Evolutionary conservation across 2,113 vertebrate genomes (phyloP), one percentile per base, ranked within the genome.

Genomic region (Riparia riparia): DNA sequence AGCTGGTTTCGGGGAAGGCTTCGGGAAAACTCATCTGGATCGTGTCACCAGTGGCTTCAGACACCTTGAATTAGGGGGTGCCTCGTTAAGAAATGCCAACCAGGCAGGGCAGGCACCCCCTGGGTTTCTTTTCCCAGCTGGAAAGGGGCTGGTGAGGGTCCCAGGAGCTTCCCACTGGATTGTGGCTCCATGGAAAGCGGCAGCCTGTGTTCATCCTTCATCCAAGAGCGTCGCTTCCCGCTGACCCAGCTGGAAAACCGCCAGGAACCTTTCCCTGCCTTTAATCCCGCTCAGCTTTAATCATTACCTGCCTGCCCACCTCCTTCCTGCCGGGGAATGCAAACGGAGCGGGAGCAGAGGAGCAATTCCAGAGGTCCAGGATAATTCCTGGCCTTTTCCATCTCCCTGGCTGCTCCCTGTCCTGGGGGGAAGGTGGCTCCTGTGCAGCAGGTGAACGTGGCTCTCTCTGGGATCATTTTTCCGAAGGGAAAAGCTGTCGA

Each of bases 221-320:
- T 8, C 86, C 79, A 2, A 28, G 73, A 82, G 70, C 64, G 9
- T 28, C 2, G 0, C 42, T 69, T 72, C 81, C 64, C 13, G 2
- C 7, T 92, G 71, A 86, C 91, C 79, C 82, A 82, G 34, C 80
- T 96, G 95, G 96, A 71, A 1, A 19, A 1, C 14, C 56, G 89
- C 96, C 95, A 96, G 86, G 13, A 88, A 32, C 53, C 86, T 94
- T 85, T 72, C 91, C 72, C 89, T 95, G 20, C 0, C 0, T 28
- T 74, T 74, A 92, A 88, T 86, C 91, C 57, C 66, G 39, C 44
- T 3, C 12, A 29, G 53, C 95, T 90, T 72, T 76, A 71, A 79
- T 92, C 77, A n/a, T 79, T 12, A 61, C 95, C 93, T 89, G 29
- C 56, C 88, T n/a, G 66, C 86, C 88, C 18, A 4, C 53, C 84